These are phyloP conservation scores for Anas georgica DNA, from an alignment of 2,797 vertebrate genomes.

Conservation along the genomic window DNA sequence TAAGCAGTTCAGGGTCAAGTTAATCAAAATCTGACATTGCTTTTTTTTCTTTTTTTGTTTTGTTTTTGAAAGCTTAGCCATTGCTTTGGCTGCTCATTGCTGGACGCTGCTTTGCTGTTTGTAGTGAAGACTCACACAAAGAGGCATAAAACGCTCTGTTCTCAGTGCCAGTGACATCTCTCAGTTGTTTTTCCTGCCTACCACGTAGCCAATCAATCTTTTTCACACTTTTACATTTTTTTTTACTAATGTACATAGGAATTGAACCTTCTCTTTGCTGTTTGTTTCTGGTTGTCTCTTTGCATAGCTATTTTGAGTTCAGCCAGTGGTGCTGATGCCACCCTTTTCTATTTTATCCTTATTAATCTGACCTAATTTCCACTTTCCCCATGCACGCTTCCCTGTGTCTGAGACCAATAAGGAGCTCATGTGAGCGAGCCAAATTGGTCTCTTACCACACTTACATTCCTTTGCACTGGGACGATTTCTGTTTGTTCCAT, in stretches of 20 bases:
- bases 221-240: rapidly evolving
- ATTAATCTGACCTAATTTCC: constrained; percentile 17
- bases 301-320: background rate
- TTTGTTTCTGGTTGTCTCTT: background rate
- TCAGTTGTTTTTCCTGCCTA: background rate
- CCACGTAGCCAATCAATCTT: background rate
- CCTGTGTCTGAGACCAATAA: rapidly evolving
- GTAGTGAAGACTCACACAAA: rapidly evolving
- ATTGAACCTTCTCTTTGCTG: background rate
- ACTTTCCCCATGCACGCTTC: background rate
- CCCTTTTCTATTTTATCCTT: background rate
- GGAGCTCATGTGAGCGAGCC: background rate
- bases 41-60: background rate
- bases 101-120: background rate
- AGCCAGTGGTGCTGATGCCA: background rate
- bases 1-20: background rate
- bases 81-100: background rate
- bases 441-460: background rate
- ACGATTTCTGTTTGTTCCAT: background rate
- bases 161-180: background rate
- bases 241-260: background rate
- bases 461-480: background rate
- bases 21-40: background rate
- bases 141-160: background rate
- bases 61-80: background rate